phyloP scores from a whole-genome alignment of 2,888 invertebrate genomes.

The Pachymerium ferrugineum region DNA sequence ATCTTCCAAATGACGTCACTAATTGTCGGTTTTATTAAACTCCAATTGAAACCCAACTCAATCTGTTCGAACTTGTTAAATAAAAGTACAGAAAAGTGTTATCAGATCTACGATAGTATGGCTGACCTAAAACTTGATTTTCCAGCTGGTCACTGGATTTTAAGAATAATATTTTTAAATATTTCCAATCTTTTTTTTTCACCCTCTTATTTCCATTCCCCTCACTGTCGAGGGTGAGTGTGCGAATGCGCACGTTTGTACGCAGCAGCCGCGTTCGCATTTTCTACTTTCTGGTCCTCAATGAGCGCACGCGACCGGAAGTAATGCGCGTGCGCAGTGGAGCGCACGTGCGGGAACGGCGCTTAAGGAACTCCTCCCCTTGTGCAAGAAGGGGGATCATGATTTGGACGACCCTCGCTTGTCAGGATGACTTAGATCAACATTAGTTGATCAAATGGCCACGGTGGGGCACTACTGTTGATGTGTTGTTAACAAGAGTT shows the following conservation, averaged over 20 bases:
- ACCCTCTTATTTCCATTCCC: neutral
- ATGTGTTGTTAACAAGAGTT: neutral
- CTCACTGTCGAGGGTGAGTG: neutral
- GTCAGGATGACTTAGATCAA: neutral
- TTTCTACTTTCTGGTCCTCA: constrained; percentile 30
- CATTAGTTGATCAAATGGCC: neutral
- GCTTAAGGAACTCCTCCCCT: neutral
- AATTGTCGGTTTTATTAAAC: too few relatives aligned
- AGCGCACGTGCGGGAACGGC: neutral
- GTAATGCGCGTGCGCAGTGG: constrained; percentile 14
- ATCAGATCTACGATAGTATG: too few relatives aligned
- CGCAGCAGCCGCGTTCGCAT: constrained; percentile 27
- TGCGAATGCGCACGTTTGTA: neutral
- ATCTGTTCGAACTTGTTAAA: too few relatives aligned
- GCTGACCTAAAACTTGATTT: too few relatives aligned
- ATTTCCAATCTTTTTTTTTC: too few relatives aligned
- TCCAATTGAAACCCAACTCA: too few relatives aligned
- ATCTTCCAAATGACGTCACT: too few relatives aligned
- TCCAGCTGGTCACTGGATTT: too few relatives aligned
- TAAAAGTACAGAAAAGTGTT: too few relatives aligned
- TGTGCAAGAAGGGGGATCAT: neutral
- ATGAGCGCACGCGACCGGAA: constrained; percentile 29
- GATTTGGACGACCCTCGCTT: neutral
- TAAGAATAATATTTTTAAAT: too few relatives aligned
- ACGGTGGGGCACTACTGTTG: neutral